Base-by-base conservation (phyloP, 1,140 invertebrate species). In the Macrobrachium nipponense region DNA sequence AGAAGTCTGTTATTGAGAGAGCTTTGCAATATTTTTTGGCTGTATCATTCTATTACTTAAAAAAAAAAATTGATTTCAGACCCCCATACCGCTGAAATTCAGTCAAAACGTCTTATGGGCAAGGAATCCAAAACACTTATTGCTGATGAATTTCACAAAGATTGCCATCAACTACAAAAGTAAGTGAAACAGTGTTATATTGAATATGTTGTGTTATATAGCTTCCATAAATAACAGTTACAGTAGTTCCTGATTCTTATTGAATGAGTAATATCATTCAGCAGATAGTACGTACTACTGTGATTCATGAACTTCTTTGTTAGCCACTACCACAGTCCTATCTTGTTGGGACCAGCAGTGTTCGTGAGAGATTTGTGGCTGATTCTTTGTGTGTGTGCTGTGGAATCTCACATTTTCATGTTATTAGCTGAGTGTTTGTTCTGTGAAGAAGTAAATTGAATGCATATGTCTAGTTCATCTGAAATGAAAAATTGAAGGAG, bases 101-200 rank as follows among this genome's bases (percentile, higher is more conserved):
- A 85, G 51, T 85, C 82, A 20, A 85, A 72, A 51, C 75, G 76
- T 23, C 44, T 85, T 17, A 85, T 85, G 82, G 82, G 82, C 11
- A 79, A 79, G 60, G 87, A 89, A 62, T 91, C 91, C 5, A 91
- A 90, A 87, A 89, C 91, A 27, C 80, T 92, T 15, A 91, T 91
- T 76, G 90, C 90, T 62, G 92, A 92, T 88, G 91, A 92, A 68
- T 92, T 92, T 89, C 89, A 91, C 15, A 91, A 90, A 87, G 91
- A 92, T 82, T 92, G 91, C 83, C 89, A 90, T 76, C 89, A 90
- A 76, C 70, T 92, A 60, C 91, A 92, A 90, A 91, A 91, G 91
- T 92, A 90, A 90, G 89, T 82, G 51, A 10, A 17, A 51, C 62
- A 5, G 5, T 66, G 27, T 0, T 68, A 11, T 36, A 66, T 36